phyloP scores from a whole-genome alignment of 2,113 vertebrate genomes.

The Anthoscopus minutus region DNA sequence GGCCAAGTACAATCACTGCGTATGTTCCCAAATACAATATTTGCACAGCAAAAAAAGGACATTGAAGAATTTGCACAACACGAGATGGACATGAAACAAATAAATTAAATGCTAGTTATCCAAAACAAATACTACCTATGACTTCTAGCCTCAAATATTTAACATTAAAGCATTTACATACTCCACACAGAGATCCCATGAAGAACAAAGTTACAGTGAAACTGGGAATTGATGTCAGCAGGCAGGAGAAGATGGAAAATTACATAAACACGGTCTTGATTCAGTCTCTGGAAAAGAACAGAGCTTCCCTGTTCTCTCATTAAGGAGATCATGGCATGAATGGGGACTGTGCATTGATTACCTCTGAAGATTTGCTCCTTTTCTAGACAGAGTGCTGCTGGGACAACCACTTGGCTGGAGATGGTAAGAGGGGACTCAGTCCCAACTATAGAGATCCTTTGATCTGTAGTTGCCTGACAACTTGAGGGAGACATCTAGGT shows the following conservation, averaged over 20 bases:
- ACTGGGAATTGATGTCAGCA: not conserved
- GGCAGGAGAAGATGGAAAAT: not conserved
- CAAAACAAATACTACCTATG: not conserved
- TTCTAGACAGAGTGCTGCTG: not conserved
- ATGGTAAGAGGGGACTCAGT: not conserved
- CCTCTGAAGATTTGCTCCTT: not conserved
- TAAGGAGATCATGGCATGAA: not conserved
- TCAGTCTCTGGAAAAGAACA: not conserved
- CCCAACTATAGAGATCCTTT: not conserved
- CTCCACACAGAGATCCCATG: not conserved
- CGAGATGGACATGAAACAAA: not conserved
- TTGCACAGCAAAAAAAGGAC: not conserved
- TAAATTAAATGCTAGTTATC: not conserved
- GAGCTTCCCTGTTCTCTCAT: not conserved
- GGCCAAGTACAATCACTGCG: not conserved
- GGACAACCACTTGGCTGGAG: not conserved
- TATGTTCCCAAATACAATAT: not conserved
- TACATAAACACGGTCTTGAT: not conserved
- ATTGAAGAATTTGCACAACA: not conserved
- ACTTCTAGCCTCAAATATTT: not conserved
- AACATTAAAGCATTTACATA: not conserved
- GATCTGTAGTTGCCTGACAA: not conserved
- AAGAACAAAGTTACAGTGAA: not conserved
- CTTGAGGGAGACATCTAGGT: not conserved
- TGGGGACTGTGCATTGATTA: not conserved